These are phyloP conservation scores for Dipus sagitta DNA, from an alignment of 2,797 vertebrate genomes.

Conservation along the genomic window DNA sequence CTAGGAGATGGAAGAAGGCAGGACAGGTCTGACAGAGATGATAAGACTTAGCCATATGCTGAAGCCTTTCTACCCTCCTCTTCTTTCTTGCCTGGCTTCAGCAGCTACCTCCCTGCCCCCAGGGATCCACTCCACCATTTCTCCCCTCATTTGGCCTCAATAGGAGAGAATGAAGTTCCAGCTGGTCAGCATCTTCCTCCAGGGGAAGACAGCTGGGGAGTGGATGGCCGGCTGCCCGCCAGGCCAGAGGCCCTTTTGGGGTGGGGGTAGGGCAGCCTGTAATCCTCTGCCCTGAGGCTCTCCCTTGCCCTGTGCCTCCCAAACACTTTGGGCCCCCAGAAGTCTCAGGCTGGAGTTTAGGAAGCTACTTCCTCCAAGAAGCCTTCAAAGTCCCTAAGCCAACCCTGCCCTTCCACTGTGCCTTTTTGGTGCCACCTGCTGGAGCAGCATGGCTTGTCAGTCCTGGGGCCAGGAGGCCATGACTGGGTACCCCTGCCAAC, in stretches of 20 bases:
- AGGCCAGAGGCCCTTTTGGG: conserved; percentile 74
- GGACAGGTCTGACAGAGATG: conserved; percentile 44
- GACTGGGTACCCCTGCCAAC: background rate
- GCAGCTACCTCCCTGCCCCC: conserved; percentile 72
- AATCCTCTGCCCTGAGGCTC: conserved; percentile 65
- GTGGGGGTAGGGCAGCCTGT: conserved; percentile 55
- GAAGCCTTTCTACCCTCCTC: conserved; percentile 5
- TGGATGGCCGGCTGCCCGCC: conserved; percentile 68
- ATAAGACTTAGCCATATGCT: background rate
- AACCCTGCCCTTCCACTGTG: conserved; percentile 11
- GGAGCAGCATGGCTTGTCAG: conserved; percentile 33
- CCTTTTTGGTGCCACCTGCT: conserved; percentile 76
- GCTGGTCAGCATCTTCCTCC: conserved; percentile 82
- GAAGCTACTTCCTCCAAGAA: conserved; percentile 69
- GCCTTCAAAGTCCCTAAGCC: conserved; percentile 64
- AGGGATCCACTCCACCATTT: conserved; percentile 66
- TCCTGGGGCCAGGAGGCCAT: background rate
- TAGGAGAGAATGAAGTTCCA: conserved; percentile 76
- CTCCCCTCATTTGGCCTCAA: conserved; percentile 77
- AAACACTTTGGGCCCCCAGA: conserved; percentile 31
- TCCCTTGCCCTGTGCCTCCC: conserved; percentile 49
- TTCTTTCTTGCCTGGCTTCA: conserved; percentile 57
- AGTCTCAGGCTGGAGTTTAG: conserved; percentile 39
- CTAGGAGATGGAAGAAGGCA: conserved; percentile 29
- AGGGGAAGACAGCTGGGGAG: conserved; percentile 82